phyloP scores from a whole-genome alignment of 2,113 vertebrate genomes.

The Varanus komodoensis region DNA sequence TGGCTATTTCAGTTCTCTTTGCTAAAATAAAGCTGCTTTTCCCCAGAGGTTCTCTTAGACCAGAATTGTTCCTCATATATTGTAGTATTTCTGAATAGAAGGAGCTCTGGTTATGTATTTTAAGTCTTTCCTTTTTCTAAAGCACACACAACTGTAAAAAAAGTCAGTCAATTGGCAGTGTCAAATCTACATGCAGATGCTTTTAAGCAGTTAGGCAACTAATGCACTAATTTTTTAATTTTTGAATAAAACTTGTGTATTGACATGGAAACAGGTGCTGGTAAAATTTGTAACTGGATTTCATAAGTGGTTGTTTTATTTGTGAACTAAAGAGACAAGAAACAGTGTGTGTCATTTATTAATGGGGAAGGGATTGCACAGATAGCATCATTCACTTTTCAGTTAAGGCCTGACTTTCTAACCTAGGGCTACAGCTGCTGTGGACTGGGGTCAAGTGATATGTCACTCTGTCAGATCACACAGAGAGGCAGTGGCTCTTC shows the following conservation, averaged over 20 bases:
- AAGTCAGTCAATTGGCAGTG: neutral
- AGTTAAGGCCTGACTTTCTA: constrained; percentile 21
- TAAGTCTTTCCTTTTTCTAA: neutral
- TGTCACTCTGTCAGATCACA: constrained; percentile 77
- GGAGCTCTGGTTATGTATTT: neutral
- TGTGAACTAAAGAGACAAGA: neutral
- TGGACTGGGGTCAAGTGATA: constrained; percentile 72
- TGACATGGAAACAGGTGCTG: neutral
- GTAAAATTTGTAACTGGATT: neutral
- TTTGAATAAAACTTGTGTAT: neutral
- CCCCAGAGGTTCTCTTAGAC: fast-evolving
- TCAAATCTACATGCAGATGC: neutral
- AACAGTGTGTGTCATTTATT: neutral
- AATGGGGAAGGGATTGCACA: neutral
- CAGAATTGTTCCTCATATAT: too few relatives aligned
- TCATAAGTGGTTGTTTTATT: neutral
- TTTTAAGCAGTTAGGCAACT: fast-evolving
- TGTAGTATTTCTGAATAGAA: fast-evolving
- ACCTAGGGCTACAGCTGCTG: constrained; percentile 62
- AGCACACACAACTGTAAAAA: fast-evolving
- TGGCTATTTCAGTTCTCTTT: fast-evolving
- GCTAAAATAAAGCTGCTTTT: fast-evolving
- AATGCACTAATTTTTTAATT: fast-evolving
- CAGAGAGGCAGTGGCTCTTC: constrained; percentile 71
- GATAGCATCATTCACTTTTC: neutral